Percentiles rank a stretch among this genome's conserved stretches.
Evolutionary conservation across 1,140 invertebrate genomes (phyloP).

Genomic region (Sweltsa coloradensis): DNA sequence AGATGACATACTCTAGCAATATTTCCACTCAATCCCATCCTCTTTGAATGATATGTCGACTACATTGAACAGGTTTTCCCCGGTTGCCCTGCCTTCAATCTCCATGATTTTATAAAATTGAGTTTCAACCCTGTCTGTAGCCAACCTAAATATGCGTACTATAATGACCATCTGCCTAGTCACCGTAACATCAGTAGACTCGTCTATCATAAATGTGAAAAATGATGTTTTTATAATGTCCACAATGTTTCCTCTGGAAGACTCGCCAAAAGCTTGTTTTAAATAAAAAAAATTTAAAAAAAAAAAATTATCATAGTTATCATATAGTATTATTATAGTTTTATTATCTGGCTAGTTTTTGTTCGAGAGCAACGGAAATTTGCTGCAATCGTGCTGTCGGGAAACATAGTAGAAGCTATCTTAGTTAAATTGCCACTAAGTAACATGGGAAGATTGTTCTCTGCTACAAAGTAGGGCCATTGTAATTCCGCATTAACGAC

Average conservation of each 20-base stretch:
- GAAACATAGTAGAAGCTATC: neutral
- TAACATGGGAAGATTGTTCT: neutral
- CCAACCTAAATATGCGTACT: neutral
- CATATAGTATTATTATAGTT: no score
- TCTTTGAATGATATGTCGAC: conserved; percentile 3
- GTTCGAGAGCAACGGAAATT: neutral
- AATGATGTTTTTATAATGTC: neutral
- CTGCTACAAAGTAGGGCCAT: neutral
- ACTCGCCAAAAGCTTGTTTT: neutral
- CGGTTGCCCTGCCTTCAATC: neutral
- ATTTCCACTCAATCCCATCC: conserved; percentile 4
- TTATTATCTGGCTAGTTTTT: neutral
- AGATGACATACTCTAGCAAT: conserved; percentile 9
- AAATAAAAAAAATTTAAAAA: no score
- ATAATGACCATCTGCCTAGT: conserved; percentile 1
- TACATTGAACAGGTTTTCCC: conserved; percentile 2
- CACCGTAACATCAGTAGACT: conserved; percentile 3
- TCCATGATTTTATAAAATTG: neutral
- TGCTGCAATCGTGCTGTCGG: neutral
- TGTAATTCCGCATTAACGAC: neutral
- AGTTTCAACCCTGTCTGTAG: neutral
- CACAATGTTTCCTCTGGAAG: neutral
- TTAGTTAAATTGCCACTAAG: conserved; percentile 1
- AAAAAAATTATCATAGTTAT: no score
- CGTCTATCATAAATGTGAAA: neutral